phyloP scores from a whole-genome alignment of 2,113 vertebrate species.

The Montifringilla adamsi region DNA sequence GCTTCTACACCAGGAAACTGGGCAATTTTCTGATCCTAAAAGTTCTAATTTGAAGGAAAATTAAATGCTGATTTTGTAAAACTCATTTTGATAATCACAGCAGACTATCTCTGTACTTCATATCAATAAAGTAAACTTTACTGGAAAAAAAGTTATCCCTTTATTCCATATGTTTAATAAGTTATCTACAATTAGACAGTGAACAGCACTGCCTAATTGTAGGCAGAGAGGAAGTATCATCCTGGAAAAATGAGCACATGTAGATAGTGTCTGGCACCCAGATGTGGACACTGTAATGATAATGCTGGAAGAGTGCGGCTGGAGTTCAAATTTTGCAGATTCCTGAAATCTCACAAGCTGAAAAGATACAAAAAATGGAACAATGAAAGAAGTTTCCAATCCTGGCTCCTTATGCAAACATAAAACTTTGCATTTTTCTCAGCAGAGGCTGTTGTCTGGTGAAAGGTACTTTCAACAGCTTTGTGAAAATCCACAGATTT shows the following conservation, averaged over 20 bases:
- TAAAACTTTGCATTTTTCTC: not conserved
- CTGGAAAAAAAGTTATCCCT: not conserved
- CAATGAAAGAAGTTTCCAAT: not conserved
- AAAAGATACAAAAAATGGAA: constrained; percentile 8
- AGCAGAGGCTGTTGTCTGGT: not conserved
- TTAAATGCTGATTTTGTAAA: not conserved
- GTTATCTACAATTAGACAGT: constrained; percentile 4
- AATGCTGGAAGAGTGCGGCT: not conserved
- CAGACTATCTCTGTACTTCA: not conserved
- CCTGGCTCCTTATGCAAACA: not conserved
- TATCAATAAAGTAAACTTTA: not conserved
- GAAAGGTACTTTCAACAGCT: not conserved
- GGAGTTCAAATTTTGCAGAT: constrained; percentile 29
- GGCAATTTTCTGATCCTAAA: not conserved
- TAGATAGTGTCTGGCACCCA: constrained; percentile 56
- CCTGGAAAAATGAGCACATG: not conserved
- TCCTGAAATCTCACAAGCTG: constrained; percentile 25
- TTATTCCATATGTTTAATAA: not conserved
- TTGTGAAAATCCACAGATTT: not conserved
- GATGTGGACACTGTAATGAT: constrained; percentile 50
- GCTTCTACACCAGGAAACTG: not conserved
- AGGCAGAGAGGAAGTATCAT: not conserved
- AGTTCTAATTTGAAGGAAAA: not conserved
- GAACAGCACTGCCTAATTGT: not conserved
- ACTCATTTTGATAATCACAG: not conserved